Percentiles rank a stretch among this genome's conserved stretches.
phyloP scores from a whole-genome alignment of 2,888 invertebrate genomes.

The Maniola hyperantus region DNA sequence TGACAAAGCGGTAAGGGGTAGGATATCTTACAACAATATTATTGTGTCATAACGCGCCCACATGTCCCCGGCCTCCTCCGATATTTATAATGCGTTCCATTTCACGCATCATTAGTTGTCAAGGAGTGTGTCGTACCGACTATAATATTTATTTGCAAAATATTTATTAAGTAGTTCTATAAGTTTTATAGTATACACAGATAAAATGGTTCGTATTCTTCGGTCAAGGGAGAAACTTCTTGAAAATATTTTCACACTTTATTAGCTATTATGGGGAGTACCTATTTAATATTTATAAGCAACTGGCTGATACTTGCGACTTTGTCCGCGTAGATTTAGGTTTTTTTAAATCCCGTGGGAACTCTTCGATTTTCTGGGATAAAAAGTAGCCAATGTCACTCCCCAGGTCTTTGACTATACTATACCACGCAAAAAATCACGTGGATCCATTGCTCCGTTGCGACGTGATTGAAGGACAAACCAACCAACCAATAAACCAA shows the following conservation, averaged over 20 bases:
- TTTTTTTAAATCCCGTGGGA: no score
- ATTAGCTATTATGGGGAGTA: not conserved
- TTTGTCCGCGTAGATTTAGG: no score
- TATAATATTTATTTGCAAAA: slow-evolving; percentile 5
- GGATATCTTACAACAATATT: slow-evolving; percentile 52
- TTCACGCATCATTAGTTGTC: slow-evolving; percentile 33
- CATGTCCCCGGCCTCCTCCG: slow-evolving; percentile 19
- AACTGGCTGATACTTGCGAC: no score
- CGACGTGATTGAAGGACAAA: no score
- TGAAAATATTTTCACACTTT: not conserved
- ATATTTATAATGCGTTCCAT: slow-evolving; percentile 33
- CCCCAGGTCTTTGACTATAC: no score
- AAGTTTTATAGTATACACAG: not conserved
- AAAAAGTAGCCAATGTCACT: no score
- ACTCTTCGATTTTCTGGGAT: no score
- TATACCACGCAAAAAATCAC: no score
- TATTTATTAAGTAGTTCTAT: not conserved
- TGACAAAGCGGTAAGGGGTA: slow-evolving; percentile 39
- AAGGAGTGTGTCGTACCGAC: slow-evolving; percentile 26
- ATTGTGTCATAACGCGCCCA: slow-evolving; percentile 50
- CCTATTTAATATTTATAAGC: not conserved
- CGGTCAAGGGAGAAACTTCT: not conserved
- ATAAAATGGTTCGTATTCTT: not conserved
- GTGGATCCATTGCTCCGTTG: no score
- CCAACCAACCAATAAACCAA: no score